Evolutionary conservation across 2,797 vertebrate species (phyloP), one percentile per base, ranked within the genome.

Genomic region (Salarias fasciatus): DNA sequence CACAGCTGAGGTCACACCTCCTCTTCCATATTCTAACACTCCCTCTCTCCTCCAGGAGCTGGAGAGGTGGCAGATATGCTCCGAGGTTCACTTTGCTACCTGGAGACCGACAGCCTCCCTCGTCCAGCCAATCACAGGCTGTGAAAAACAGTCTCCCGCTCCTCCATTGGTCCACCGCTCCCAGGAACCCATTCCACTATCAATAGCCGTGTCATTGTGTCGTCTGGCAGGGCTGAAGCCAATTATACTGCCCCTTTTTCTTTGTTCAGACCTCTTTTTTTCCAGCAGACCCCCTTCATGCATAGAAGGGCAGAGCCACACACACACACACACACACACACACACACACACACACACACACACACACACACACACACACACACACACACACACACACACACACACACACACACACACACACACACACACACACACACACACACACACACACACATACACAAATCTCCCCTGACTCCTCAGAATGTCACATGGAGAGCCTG

Each of bases 41-140:
- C 48, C 33, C 12, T 63, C 61, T 40, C 43, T 48, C 59, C 67
- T 72, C 40, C n/a, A 69, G 71, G 61, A 77, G 63, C 59, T 56
- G 41, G 62, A 73, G 71, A 63, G 72, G 73, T 68, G 79, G 67
- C 77, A 83, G 84, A 91, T 79, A 79, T 71, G 85, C 90, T 84
- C 67, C 56, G 50, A 79, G 78, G 86, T 84, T 87, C 84, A 84
- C 72, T 84, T 79, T 77, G 91, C 89, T 91, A 93, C 92, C 92
- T 92, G 90, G 92, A 93, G 90, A 92, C 92, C 86, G 88, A 84
- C 88, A 69, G 74, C 79, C 80, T 88, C 75, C 63, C 33, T 44
- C 11, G 7, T 79, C 63, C 77, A 78, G 82, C 93, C 90, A 93
- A 93, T 91, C 86, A 74, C 80, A 67, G 35, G 67, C 69, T 67